Evolutionary conservation across 2,113 vertebrate genomes (phyloP), one percentile per base, ranked within the genome.

Genomic region (Promerops cafer): DNA sequence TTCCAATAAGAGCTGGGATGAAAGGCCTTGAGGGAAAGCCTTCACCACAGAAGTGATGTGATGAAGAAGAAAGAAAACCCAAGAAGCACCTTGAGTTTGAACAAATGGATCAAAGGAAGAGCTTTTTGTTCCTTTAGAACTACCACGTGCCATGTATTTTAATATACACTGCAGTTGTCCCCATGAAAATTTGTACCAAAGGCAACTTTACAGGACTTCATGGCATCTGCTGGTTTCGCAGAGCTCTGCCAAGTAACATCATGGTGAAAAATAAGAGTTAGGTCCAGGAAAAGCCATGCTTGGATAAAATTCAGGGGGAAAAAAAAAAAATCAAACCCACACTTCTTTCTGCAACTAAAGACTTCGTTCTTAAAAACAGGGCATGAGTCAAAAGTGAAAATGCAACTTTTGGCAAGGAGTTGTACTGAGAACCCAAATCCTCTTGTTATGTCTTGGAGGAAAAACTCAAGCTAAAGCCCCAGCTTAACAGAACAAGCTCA

Each of bases 291-390:
- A 74, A 69, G 63, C 64, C 64, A 45, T 1, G 61, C 37, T 65
- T 0, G 0, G 53, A 50, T 60, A n/a, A 64, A 81, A 65, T 14
- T 47, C 63, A 63, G 47, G 3, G 10, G 0, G 8, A 7, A 10
- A 30, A 56, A 66, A 49, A 11, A 21, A 23, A 18, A 15, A 27
- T 16, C 16, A 8, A 72, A 30, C 59, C 45, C 70, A 47, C 57
- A 59, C 4, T 6, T 33, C 30, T 24, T 78, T 14, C 60, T 71
- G 83, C 31, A 74, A 47, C 47, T 56, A 7, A 84, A 78, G 50
- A 81, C 49, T 44, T 71, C 0, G 6, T 75, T 81, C 81, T 66
- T 47, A 30, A 93, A 80, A 86, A 61, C 2, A 7, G 12, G 31
- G 40, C 53, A 49, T 1, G 16, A 71, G 44, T 56, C 65, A 78